Base-by-base conservation (phyloP, 2,797 vertebrate genomes). In the Acanthurus leucopareius region DNA sequence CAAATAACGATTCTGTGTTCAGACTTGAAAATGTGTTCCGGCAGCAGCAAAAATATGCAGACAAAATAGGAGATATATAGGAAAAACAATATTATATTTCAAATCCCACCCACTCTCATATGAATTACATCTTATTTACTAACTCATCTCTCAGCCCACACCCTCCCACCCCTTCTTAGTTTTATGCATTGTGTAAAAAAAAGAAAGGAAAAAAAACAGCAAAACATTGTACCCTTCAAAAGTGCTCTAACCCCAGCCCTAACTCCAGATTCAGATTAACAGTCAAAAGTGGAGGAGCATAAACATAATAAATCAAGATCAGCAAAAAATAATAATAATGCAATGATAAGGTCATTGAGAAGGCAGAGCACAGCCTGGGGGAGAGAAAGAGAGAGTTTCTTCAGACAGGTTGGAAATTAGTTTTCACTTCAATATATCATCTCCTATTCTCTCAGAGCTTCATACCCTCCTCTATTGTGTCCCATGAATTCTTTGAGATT, bases 391-490 rank as follows among this genome's bases (percentile, higher is more conserved):
- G 78, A 82, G 82, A 86, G 84, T 86, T 90, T 90, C 77, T 85
- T 86, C 61, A 91, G 92, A 94, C 92, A 94, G 92, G 81, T 90
- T 90, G 86, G 92, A 94, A 95, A 95, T 95, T 84, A 94, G 91
- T 95, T 94, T 95, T 93, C 88, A 85, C 91, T 93, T 78, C 86
- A 91, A 95, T 93, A 94, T 89, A 94, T 95, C 93, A 94, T 94
- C 90, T 88, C 84, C 86, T 90, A 86, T 94, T 94, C 92, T 94
- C 90, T 88, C 84, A 57, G 82, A 86, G 90, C 90, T 83, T 88
- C 85, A 85, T 76, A 84, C 65, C 83, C 79, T 88, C 85, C 90
- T 78, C 85, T 77, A 80, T 83, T 88, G 89, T 84, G 88, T 89
- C 88, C 85, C 80, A 75, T 73, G 77, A 87, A 91, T 92, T 93